Percentiles rank a stretch among this genome's conserved stretches.
phyloP scores from a whole-genome alignment of 2,888 invertebrate species.

The Epistrophella euchroma region DNA sequence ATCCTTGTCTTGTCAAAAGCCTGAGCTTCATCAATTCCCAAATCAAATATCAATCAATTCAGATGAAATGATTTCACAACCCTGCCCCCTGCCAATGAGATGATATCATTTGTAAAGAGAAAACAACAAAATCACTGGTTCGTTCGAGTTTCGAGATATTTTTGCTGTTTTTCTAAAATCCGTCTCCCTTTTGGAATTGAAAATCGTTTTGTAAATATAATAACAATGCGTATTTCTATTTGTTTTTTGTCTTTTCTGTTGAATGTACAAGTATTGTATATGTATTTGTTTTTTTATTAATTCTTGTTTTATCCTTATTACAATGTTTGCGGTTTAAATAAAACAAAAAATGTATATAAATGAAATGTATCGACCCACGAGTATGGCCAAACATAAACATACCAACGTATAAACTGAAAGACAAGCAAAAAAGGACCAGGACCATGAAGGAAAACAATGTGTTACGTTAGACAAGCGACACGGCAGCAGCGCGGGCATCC shows the following conservation, averaged over 20 bases:
- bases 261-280: not conserved
- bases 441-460: no score
- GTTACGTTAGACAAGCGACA: no score
- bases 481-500: not conserved
- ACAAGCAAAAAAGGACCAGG: slow-evolving; percentile 4
- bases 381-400: slow-evolving; percentile 32
- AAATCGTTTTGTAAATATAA: slow-evolving; percentile 38
- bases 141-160: no score
- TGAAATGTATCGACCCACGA: slow-evolving; percentile 5
- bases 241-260: not conserved
- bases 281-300: not conserved
- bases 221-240: slow-evolving; percentile 21
- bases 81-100: not conserved
- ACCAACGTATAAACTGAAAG: slow-evolving; percentile 23
- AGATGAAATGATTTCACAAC: slow-evolving; percentile 31
- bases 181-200: slow-evolving; percentile 37
- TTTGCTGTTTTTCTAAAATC: slow-evolving; percentile 8
- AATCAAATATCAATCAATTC: slow-evolving; percentile 63
- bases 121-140: slow-evolving; percentile 20
- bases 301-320: slow-evolving; percentile 15
- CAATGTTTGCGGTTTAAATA: slow-evolving; percentile 17
- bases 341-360: not conserved
- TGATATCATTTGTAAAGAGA: not conserved
- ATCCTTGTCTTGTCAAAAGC: slow-evolving; percentile 38
- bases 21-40: slow-evolving; percentile 50